Percentiles rank a stretch among this genome's conserved stretches.
Conservation (phyloP, 2,797 vertebrate genomes). For the Rhinoraja longicauda region DNA sequence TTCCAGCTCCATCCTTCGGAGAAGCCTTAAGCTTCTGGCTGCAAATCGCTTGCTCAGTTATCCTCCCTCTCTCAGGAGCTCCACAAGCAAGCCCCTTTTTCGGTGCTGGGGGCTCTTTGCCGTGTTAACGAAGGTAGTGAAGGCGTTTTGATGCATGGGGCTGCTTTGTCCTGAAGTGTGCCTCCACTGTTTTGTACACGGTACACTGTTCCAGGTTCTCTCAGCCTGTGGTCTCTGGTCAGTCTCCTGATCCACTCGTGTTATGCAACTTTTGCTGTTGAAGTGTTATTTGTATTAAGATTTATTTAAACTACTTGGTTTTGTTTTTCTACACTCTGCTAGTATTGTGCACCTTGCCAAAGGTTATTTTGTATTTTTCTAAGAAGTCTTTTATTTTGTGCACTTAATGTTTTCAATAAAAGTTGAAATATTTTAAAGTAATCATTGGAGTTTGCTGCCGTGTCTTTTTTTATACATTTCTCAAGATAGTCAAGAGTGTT, state of each 20-base stretch:
- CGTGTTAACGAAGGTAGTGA: neutral
- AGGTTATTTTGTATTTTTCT: constrained; percentile 19
- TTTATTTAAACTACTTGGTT: constrained; percentile 8
- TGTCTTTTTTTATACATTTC: too few species aligned
- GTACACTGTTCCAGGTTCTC: neutral
- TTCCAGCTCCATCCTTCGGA: too few species aligned
- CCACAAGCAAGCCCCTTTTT: too few species aligned
- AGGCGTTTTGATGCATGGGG: neutral
- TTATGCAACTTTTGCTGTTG: neutral
- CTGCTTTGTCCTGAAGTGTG: neutral
- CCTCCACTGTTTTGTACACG: neutral
- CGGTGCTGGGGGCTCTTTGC: too few species aligned
- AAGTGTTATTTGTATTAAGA: neutral
- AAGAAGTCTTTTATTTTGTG: constrained; percentile 20
- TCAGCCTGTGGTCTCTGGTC: neutral
- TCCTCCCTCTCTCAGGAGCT: too few species aligned
- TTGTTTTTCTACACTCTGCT: neutral
- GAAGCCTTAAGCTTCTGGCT: too few species aligned
- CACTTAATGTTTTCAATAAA: neutral
- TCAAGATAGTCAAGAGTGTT: too few species aligned
- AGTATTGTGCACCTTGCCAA: neutral
- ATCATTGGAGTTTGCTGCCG: neutral
- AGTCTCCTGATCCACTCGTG: neutral
- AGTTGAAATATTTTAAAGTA: neutral
- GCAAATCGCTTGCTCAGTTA: too few species aligned